These are phyloP conservation scores for Mycalesis mineus DNA, from an alignment of 2,888 invertebrate genomes.

Conservation along the genomic window DNA sequence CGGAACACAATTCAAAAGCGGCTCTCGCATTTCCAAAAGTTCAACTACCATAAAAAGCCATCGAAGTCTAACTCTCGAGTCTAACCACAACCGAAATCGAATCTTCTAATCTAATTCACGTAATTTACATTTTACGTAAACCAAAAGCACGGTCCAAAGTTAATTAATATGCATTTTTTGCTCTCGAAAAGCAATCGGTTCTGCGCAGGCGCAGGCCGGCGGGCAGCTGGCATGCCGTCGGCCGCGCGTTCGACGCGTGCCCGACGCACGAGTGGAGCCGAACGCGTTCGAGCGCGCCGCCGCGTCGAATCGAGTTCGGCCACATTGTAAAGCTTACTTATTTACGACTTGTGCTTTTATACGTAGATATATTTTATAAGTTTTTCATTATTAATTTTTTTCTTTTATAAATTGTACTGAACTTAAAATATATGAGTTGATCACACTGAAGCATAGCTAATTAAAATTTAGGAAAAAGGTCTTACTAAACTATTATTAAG, in stretches of 20 bases:
- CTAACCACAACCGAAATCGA: constrained; percentile 8
- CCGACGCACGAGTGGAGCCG: constrained; percentile 60
- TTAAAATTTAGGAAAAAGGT: no score
- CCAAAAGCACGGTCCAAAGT: constrained; percentile 26
- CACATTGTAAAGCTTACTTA: background rate
- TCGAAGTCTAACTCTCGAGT: background rate
- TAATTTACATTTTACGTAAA: constrained; percentile 22
- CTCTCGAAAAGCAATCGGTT: constrained; percentile 51
- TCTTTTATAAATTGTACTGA: no score
- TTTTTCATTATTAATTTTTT: no score
- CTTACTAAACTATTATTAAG: no score
- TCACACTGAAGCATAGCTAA: no score
- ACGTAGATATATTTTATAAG: no score
- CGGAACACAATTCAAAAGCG: background rate
- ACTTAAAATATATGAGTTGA: no score
- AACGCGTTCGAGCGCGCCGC: constrained; percentile 46
- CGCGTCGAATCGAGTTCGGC: constrained; percentile 6
- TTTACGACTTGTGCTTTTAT: background rate
- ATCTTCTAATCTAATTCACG: constrained; percentile 10
- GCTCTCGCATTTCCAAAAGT: background rate
- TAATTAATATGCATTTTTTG: constrained; percentile 35
- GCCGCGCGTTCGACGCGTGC: constrained; percentile 69
- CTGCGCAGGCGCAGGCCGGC: constrained; percentile 51
- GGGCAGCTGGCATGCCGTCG: constrained; percentile 47
- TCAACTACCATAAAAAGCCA: background rate